Evolutionary conservation across 1,140 invertebrate genomes (phyloP).

Genomic region (Scaptomyza graminum): DNA sequence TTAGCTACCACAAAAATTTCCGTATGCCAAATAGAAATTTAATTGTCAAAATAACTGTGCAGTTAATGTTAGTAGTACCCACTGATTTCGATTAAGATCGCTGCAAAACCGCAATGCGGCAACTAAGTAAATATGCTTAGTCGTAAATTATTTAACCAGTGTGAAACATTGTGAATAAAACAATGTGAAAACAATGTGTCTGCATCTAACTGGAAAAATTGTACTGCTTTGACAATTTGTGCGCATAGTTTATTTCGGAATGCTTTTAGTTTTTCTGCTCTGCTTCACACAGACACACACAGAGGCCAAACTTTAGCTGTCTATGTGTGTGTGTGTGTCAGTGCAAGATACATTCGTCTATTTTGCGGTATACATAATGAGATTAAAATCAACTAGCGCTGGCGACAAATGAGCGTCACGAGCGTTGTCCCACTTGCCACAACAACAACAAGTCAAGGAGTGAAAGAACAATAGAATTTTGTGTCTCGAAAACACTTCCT

Average conservation of each 20-base stretch:
- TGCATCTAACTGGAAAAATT: conserved; percentile 36
- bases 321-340: conserved; percentile 8
- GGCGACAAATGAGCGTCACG: conserved; percentile 75
- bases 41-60: conserved; percentile 21
- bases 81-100: conserved; percentile 11
- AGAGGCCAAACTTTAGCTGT: conserved; percentile 2
- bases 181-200: conserved; percentile 48
- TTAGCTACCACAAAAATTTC: not conserved
- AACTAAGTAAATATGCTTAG: conserved; percentile 22
- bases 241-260: conserved; percentile 55
- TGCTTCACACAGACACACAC: conserved; percentile 56
- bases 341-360: conserved; percentile 33
- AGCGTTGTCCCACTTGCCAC: conserved; percentile 41
- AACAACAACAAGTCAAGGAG: conserved; percentile 52
- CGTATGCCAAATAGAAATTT: conserved; percentile 20
- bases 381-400: conserved; percentile 68
- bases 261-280: conserved; percentile 69
- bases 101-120: not conserved
- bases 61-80: not conserved
- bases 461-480: conserved; percentile 50
- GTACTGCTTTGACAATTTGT: conserved; percentile 55
- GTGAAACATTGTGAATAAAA: conserved; percentile 66
- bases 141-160: conserved; percentile 50
- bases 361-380: conserved; percentile 55
- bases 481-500: conserved; percentile 64